Base-by-base conservation (phyloP, 2,888 invertebrate species). In the Calephelis perditalis region DNA sequence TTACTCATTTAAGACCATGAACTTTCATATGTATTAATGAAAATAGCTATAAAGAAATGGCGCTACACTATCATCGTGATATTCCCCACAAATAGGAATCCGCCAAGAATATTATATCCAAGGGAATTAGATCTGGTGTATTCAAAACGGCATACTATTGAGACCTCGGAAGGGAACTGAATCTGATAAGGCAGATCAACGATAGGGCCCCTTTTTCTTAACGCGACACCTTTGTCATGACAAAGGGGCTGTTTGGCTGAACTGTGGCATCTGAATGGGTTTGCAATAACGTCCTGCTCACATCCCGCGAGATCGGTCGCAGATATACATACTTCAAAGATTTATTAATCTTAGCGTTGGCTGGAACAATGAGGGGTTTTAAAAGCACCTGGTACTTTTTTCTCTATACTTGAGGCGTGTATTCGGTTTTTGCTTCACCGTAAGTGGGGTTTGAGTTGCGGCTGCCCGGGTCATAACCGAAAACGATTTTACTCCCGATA, bases 211-310 rank as follows among this genome's bases (percentile, higher is more conserved):
- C 84, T 87, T 89, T 89, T 89, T 87, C 89, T 88, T 88, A 82
- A 78, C 83, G 81, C 87, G 88, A 89, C 89, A 90, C 89, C 88
- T 90, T 90, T 88, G 89, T 88, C 87, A 88, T 85, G 80, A 90
- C 89, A 90, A 90, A 88, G 78, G 82, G 81, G 77, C 86, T 89
- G 87, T 89, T 87, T 86, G 85, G 86, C 81, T 85, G 79, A 80
- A 79, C 82, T 77, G 79, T 89, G 89, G 89, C 89, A 86, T 87
- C 82, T 90, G 88, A 90, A 90, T 89, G 81, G 89, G 84, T 84
- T 82, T 81, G 87, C 88, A 87, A 89, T 89, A 89, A 86, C 88
- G 84, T 85, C 87, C 84, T 79, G 83, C 84, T 83, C 80, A 82
- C 82, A 84, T 83, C 86, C 84, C 86, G 86, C 87, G 78, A 87